Evolutionary conservation across 2,888 invertebrate species (phyloP).

Genomic region (Rambutsinella grinnellia): DNA sequence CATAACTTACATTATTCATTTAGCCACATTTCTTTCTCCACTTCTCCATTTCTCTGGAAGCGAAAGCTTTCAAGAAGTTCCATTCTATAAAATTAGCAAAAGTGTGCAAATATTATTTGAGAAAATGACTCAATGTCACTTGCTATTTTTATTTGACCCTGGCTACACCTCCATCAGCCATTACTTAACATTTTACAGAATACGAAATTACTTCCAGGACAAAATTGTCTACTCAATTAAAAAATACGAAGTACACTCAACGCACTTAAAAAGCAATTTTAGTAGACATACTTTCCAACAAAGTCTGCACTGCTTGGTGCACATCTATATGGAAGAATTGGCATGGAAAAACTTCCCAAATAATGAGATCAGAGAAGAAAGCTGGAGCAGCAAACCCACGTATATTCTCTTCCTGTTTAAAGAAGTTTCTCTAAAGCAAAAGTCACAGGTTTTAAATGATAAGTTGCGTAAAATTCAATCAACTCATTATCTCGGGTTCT

Average conservation of each 20-base stretch:
- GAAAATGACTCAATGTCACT: too few species aligned
- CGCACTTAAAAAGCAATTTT: background rate
- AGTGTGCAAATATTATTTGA: too few species aligned
- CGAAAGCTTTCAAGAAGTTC: too few species aligned
- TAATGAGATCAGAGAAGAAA: background rate
- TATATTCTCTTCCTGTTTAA: background rate
- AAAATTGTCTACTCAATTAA: background rate
- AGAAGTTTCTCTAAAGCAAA: background rate
- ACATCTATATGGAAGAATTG: background rate
- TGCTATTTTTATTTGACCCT: background rate
- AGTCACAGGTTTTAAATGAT: background rate
- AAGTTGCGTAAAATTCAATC: background rate
- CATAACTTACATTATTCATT: too few species aligned
- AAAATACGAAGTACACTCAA: background rate
- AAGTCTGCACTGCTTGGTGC: background rate
- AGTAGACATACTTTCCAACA: background rate
- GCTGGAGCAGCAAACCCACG: background rate
- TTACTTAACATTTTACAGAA: background rate
- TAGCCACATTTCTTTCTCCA: too few species aligned
- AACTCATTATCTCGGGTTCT: background rate
- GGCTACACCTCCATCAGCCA: background rate
- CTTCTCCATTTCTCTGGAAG: too few species aligned
- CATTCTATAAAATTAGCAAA: too few species aligned
- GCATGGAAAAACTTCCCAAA: background rate
- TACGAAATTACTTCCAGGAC: slow-evolving; percentile 1